phyloP scores from a whole-genome alignment of 2,113 vertebrate genomes.

The Phyllopteryx taeniolatus region DNA sequence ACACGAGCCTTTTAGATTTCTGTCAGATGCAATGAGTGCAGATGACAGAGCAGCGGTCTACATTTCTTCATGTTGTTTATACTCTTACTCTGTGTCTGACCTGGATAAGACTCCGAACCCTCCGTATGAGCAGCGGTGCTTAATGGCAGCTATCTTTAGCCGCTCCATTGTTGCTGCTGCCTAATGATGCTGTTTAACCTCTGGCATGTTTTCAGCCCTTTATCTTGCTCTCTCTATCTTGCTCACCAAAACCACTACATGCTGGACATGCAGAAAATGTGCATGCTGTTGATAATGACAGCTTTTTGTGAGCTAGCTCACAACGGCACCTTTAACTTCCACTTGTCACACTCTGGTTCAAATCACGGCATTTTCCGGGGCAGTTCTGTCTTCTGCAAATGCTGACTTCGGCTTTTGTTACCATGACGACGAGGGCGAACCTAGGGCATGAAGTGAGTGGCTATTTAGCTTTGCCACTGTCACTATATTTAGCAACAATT shows the following conservation, averaged over 20 bases:
- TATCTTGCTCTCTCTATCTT: neutral
- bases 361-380: too few species aligned
- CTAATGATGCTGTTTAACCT: neutral
- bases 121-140: neutral
- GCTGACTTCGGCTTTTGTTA: too few species aligned
- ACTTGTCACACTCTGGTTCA: too few species aligned
- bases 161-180: neutral
- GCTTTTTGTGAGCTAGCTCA: neutral
- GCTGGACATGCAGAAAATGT: neutral
- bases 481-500: too few species aligned
- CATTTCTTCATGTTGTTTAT: neutral
- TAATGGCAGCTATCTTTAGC: constrained; percentile 1
- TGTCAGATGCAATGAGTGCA: neutral
- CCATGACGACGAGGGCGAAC: too few species aligned
- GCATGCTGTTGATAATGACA: neutral
- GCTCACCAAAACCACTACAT: neutral
- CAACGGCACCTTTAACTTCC: too few species aligned
- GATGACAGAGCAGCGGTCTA: neutral
- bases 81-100: neutral
- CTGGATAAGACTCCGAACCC: neutral
- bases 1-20: neutral
- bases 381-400: too few species aligned
- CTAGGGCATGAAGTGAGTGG: too few species aligned
- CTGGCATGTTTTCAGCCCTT: neutral
- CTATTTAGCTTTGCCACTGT: too few species aligned